Conservation (phyloP, 92 coral and sea anemone genomes). For the Zoanthus solanderi region DNA sequence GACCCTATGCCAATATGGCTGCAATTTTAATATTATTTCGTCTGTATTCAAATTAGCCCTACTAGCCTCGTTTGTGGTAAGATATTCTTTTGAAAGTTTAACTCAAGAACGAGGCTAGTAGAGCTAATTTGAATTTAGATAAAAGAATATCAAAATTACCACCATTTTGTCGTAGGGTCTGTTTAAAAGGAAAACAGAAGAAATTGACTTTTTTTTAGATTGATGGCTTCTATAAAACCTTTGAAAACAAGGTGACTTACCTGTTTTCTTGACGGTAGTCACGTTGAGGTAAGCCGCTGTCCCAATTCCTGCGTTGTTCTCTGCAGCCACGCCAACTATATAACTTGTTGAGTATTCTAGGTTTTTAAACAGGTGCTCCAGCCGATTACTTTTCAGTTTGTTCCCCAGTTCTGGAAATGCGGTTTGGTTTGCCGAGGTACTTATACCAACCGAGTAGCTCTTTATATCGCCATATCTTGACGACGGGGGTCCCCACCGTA, state of each 20-base stretch:
- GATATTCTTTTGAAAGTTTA: too few species aligned
- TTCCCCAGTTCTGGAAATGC: background rate
- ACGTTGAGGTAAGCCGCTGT: background rate
- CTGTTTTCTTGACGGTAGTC: background rate
- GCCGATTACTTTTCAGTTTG: background rate
- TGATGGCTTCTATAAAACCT: too few species aligned
- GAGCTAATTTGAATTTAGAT: too few species aligned
- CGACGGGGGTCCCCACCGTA: background rate
- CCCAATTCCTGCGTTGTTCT: conserved; percentile 76
- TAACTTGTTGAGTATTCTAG: conserved; percentile 63
- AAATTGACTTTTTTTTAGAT: too few species aligned
- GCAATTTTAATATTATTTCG: too few species aligned
- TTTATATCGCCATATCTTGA: background rate
- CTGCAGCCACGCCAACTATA: conserved; percentile 67
- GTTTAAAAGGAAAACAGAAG: too few species aligned
- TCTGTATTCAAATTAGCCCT: too few species aligned
- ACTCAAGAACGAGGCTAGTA: too few species aligned
- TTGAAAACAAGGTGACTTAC: background rate
- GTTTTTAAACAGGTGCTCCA: conserved; percentile 56
- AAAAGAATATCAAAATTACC: too few species aligned
- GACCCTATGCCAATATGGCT: too few species aligned
- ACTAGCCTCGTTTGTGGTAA: too few species aligned
- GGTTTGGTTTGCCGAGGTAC: background rate
- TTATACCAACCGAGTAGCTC: background rate
- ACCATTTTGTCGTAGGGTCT: too few species aligned